Base-by-base conservation (phyloP, 2,888 invertebrate genomes). In the Phoenoteleia sp. region DNA sequence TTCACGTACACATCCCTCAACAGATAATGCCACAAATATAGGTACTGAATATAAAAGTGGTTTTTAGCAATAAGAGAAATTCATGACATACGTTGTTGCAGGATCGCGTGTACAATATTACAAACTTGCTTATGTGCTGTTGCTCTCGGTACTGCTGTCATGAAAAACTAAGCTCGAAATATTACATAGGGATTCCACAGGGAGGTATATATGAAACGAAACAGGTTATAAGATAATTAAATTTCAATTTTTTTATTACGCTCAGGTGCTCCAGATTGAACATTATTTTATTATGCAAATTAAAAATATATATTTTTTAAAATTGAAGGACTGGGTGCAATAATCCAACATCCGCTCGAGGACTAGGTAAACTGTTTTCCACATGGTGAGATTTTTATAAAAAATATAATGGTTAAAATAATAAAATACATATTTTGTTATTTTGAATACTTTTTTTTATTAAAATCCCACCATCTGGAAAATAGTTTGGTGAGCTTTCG, bases 41-140 rank as follows among this genome's bases (percentile, higher is more conserved):
- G 71, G 71, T 15, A 60, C 77, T 19, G 77, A 60, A 67, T 76
- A 67, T 66, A 76, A 76, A 66, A 66, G 66, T 66, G 76, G 56
- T 58, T 67, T 58, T 66, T 25, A 66, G 58, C 76, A 76, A 76
- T 67, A 77, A 67, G 39, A 77, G 67, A 58, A 45, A 58, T 76
- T 21, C 76, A 58, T 42, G 47, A 54, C 54, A 27, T 45, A 62
- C 49, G 49, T 52, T 42, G 54, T 49, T 33, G n/a, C 11, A 17
- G 45, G 29, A 36, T 58, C 29, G 54, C 60, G 33, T 56, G 42
- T 17, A 33, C 54, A 23, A 54, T 64, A 45, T 64, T 74, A 25
- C 62, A 52, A 74, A 62, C 15, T 52, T 74, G 74, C 62, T 74
- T 72, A 60, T 72, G 47, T 36, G 60, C 17, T 13, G 29, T 29